These are phyloP conservation scores for Pseudomyrmex cubaensis DNA, from an alignment of 1,140 invertebrate species.

Conservation along the genomic window DNA sequence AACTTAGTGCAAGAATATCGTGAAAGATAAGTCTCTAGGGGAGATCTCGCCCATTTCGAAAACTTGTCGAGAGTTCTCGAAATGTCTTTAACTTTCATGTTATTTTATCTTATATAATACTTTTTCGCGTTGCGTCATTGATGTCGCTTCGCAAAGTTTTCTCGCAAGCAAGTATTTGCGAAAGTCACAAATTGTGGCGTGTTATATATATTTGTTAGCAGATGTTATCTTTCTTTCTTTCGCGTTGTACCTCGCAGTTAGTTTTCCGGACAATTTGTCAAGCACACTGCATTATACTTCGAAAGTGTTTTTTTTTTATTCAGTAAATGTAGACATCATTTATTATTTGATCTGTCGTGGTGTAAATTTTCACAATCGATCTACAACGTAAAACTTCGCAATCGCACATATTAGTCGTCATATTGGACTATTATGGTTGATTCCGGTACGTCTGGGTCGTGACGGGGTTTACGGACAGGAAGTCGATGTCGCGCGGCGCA, in stretches of 20 bases:
- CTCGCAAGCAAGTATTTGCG: not conserved
- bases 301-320: no score
- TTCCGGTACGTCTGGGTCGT: conserved; percentile 44
- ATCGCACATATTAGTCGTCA: conserved; percentile 43
- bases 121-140: conserved; percentile 20
- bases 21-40: not conserved
- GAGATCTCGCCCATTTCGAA: not conserved
- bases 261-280: not conserved
- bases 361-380: not conserved
- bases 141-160: conserved; percentile 9
- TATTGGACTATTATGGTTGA: conserved; percentile 46
- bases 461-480: conserved; percentile 64
- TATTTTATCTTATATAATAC: conserved; percentile 4
- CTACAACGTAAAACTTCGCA: conserved; percentile 17
- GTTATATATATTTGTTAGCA: conserved; percentile 19
- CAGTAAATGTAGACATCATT: no score
- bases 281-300: conserved; percentile 2
- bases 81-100: conserved; percentile 15
- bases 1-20: conserved; percentile 23
- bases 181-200: conserved; percentile 31
- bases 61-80: not conserved
- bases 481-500: conserved; percentile 71
- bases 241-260: not conserved
- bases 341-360: not conserved
- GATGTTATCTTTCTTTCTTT: not conserved